Base-by-base conservation (phyloP, 2,797 vertebrate genomes). In the Cuniculus paca region DNA sequence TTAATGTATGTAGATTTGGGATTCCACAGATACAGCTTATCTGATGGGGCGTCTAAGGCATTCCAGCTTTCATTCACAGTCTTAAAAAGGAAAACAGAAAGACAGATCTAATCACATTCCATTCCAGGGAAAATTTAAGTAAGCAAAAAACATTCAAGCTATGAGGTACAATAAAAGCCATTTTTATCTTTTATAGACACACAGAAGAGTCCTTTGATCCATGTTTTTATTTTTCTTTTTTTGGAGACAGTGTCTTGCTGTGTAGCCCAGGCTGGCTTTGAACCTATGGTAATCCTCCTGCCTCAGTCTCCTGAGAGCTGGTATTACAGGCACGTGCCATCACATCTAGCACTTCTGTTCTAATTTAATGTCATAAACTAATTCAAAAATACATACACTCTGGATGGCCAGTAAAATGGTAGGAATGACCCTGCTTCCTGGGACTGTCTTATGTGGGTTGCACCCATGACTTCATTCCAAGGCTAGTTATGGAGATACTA, bases 1-100 rank as follows among this genome's bases (percentile, higher is more conserved):
- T 99, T 99, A 98, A 99, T 99, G 96, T 99, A 99, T 1, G 99
- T 99, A 39, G 99, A 99, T n/a, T 99, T 98, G 75, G 99, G 98
- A 96, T 99, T 99, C 99, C 99, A 99, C 79, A 98, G 97, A 88
- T 99, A 99, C 1, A 99, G 98, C 92, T 99, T 99, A 92, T 99
- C 99, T 78, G 99, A 99, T 0, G 99, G 99, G 90, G 99, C 99
- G 24, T 98, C 98, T 95, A 99, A 98, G 63, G 99, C 97, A 98
- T 99, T 99, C 99, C 99, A 99, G 92, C 99, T 98, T 97, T 99
- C 98, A 58, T 99, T 99, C 81, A 99, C 99, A 90, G 98, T 99
- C 99, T 99, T 97, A 14, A 26, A 45, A 8, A 88, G 77, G 77
- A 9, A 79, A 86, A 83, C 56, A 45, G 61, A 34, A 24, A 70